These are phyloP conservation scores for Apocheima hispidaria DNA, from an alignment of 2,888 invertebrate species.

Conservation along the genomic window DNA sequence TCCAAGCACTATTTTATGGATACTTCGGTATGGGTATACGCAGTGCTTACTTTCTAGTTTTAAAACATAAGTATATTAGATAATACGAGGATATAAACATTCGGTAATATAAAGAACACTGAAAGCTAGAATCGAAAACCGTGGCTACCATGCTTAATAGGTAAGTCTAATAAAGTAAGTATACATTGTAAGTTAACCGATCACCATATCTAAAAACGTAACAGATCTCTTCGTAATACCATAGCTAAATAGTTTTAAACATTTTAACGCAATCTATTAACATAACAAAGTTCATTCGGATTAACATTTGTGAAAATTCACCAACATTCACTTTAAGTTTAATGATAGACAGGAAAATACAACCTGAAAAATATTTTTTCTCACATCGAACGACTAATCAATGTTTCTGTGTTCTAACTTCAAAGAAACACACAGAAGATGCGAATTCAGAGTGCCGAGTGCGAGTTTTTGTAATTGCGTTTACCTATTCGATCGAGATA, in stretches of 20 bases:
- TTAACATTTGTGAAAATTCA: constrained; percentile 4
- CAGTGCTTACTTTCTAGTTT: constrained; percentile 14
- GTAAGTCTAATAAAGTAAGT: constrained; percentile 22
- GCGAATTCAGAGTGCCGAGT: no score
- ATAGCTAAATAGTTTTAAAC: constrained; percentile 17
- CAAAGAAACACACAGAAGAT: not conserved
- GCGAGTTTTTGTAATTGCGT: no score
- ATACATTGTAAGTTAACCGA: constrained; percentile 35
- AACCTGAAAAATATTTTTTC: not conserved
- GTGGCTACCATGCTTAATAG: constrained; percentile 21
- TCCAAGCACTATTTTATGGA: constrained; percentile 27
- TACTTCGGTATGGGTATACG: constrained; percentile 20
- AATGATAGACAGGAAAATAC: not conserved
- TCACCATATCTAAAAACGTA: constrained; percentile 40
- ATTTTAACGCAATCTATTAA: constrained; percentile 1
- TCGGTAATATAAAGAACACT: constrained; percentile 16
- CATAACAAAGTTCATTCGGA: not conserved
- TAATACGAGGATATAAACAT: constrained; percentile 13
- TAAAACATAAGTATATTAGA: constrained; percentile 17
- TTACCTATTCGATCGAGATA: no score
- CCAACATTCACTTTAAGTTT: not conserved
- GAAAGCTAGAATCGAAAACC: constrained; percentile 22
- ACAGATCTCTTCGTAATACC: constrained; percentile 42
- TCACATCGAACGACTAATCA: not conserved
- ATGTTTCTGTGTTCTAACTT: not conserved